phyloP scores from a whole-genome alignment of 2,888 invertebrate species.

The Imbricaverruca yamaguchii region DNA sequence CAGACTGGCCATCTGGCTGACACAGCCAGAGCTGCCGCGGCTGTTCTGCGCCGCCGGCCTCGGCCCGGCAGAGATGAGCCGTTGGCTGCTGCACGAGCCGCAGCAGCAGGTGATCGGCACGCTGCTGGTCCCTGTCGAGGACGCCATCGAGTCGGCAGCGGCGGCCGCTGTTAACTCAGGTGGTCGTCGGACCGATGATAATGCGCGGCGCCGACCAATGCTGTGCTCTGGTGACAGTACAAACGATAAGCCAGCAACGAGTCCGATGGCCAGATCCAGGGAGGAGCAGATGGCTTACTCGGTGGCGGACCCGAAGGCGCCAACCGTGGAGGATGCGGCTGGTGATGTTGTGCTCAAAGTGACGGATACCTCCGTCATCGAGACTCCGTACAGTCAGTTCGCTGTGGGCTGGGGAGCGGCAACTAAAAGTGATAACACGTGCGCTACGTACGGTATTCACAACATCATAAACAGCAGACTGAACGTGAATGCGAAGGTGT shows the following conservation, averaged over 20 bases:
- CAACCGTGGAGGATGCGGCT: not conserved
- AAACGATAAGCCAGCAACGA: not conserved
- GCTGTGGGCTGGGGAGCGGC: not conserved
- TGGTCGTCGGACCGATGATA: not conserved
- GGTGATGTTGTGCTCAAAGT: not conserved
- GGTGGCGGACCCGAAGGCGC: not conserved
- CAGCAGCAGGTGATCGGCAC: not conserved
- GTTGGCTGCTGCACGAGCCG: not conserved
- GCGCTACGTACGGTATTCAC: not conserved
- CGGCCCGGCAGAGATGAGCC: constrained; percentile 6
- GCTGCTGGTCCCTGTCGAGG: not conserved
- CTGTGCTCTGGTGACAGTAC: too few species aligned
- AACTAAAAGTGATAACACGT: not conserved
- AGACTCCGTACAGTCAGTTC: not conserved
- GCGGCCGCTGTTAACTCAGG: not conserved
- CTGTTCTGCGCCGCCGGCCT: not conserved
- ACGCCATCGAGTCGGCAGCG: not conserved
- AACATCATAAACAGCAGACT: not conserved
- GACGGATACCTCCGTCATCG: not conserved
- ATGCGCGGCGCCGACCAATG: too few species aligned
- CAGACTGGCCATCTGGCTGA: not conserved
- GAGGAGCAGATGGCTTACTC: not conserved
- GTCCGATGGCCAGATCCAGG: not conserved
- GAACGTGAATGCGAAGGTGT: not conserved
- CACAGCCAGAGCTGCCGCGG: not conserved